Base-by-base conservation (phyloP, 2,797 vertebrate genomes). In the Rhincodon typus region DNA sequence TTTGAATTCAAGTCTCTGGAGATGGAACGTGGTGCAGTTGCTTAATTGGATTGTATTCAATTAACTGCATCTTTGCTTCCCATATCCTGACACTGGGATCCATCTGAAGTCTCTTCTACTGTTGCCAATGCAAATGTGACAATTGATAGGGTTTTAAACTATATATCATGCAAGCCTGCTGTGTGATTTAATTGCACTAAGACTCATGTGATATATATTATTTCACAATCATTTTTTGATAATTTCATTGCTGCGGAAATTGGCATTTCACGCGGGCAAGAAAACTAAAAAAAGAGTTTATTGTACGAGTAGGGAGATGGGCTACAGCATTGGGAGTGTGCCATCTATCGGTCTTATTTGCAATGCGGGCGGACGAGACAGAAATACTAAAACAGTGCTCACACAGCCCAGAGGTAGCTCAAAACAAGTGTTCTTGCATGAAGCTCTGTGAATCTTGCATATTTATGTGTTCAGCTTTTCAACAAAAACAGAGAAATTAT, bases 21-120 rank as follows among this genome's bases (percentile, higher is more conserved):
- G 91, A 66, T 69, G 30, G 91, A 42, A 23, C 19, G 19, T n/a
- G 7, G n/a, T 17, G 19, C 91, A 69, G 91, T 94, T 46, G 62
- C 23, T 70, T 94, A 94, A 94, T 94, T 94, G 91, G 66, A 70
- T 69, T n/a, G 91, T 69, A 94, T 69, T 94, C 91, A 94, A 94
- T 94, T 94, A 94, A 94, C 67, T 94, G 66, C 70, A 94, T 70
- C 93, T 50, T 70, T 69, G 46, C 69, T 46, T 19, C 70, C 67
- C 5, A 7, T 69, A 42, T 69, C 42, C 62, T 38, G 66, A 34
- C 5, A 3, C n/a, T 69, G 66, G 66, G 50, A 70, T 46, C 67
- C 23, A 46, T 70, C 91, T 94, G 66, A 94, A 94, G 70, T 94
- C 66, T 23, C 23, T 46, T 72, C 38, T 23, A 70, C 13, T 70